A percentile compares a stretch with the other conserved stretches of the same genome.
Conservation (phyloP, 2,797 vertebrate genomes). For the Neosilurus hyrtlii region DNA sequence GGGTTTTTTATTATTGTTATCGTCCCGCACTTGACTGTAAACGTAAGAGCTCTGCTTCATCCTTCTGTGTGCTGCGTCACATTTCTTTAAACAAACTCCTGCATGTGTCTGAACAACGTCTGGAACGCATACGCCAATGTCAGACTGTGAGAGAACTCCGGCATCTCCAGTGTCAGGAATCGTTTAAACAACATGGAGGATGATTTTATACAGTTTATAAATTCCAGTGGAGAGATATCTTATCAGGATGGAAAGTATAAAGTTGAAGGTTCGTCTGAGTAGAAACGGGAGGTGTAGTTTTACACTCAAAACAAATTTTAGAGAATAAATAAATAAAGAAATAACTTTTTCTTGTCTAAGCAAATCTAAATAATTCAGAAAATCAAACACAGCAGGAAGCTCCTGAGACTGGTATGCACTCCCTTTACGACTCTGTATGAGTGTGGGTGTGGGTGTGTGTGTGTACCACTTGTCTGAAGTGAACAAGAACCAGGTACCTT, state of each 20-base stretch:
- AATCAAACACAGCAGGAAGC: background rate
- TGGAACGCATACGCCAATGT: background rate
- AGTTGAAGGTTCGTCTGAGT: background rate
- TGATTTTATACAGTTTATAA: background rate
- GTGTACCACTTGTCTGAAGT: background rate
- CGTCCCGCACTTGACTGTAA: background rate
- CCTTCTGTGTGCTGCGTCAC: background rate
- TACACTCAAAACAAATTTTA: background rate
- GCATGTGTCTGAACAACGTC: background rate
- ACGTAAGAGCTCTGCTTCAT: background rate
- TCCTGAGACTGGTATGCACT: background rate
- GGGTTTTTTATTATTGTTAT: background rate
- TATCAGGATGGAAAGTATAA: background rate
- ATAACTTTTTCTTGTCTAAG: background rate
- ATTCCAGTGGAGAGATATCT: background rate
- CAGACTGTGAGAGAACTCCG: background rate
- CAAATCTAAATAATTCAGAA: conserved; percentile 9
- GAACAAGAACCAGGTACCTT: conserved; percentile 29
- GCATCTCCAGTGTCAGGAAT: background rate
- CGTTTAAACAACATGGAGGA: background rate
- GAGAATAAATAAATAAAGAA: too few relatives aligned
- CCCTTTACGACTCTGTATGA: background rate
- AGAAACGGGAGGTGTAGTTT: too few relatives aligned
- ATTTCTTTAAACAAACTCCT: background rate
- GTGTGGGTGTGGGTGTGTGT: too few relatives aligned